Evolutionary conservation across 1,140 invertebrate genomes (phyloP), one percentile per base, ranked within the genome.

Genomic region (Paraescarpia echinospica): DNA sequence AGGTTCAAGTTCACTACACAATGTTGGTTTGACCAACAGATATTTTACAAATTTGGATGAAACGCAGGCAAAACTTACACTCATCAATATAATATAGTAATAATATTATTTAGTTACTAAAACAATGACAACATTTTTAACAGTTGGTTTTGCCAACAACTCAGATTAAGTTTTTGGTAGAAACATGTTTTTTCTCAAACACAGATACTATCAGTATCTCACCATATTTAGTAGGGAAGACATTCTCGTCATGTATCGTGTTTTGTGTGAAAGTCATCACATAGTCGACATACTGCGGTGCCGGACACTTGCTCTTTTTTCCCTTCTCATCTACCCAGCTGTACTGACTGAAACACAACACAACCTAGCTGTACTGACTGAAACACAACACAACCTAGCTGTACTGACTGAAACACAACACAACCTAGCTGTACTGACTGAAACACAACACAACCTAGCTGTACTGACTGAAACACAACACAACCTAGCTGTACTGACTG

Each of bases 211-310:
- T 92, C 9, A 89, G 89, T 88, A 33, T 31, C 96, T 97, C 97
- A 98, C 98, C 98, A 97, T 98, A 99, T 97, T 99, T 99, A 95
- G 99, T 99, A 96, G 99, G 99, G 97, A 99, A 99, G 96, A 99
- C 97, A 95, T 97, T 97, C 97, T 99, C 99, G 96, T 99, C 99
- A 96, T 98, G 98, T 96, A 99, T 98, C 94, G 98, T 99, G 97
- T 99, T 99, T 96, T 99, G 98, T 94, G 98, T 99, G 96, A 98
- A 99, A 91, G 98, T 99, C 98, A 99, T 99, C 95, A 99, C 98
- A 97, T 99, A 99, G 97, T 99, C 99, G 96, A 99, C 98, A 96
- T 99, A 99, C 96, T 99, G 99, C 93, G 99, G 98, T 93, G 99
- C 99, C 93, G 99, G 98, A 94, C 99, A 98, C 96, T 98, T 98